These are phyloP conservation scores for Zenarchopterus dispar DNA, from an alignment of 2,797 vertebrate species.

Conservation along the genomic window DNA sequence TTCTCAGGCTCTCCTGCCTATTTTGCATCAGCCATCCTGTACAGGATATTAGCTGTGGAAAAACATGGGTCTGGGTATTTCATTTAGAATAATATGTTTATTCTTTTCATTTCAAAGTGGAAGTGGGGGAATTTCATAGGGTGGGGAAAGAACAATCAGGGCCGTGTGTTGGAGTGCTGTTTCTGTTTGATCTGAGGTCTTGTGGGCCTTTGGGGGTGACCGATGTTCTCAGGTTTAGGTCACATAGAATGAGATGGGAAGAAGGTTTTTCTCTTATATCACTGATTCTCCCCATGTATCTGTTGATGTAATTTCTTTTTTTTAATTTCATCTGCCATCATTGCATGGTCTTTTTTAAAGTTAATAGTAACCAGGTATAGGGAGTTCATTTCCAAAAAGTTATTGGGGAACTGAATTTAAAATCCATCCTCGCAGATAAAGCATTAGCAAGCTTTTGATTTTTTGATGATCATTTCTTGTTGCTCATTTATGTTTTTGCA, in stretches of 20 bases:
- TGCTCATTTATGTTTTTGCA: constrained; percentile 17
- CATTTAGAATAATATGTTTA: constrained; percentile 79
- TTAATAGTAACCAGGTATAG: constrained; percentile 26
- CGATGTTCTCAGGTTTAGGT: constrained; percentile 70
- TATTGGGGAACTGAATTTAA: constrained; percentile 20
- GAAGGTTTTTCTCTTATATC: constrained; percentile 38
- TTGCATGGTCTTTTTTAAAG: constrained; percentile 29
- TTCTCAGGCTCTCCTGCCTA: constrained; percentile 82
- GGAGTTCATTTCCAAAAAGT: constrained; percentile 10
- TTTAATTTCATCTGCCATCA: constrained; percentile 51
- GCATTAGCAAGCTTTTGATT: neutral
- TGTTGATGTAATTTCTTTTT: constrained; percentile 34
- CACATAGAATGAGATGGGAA: constrained; percentile 57
- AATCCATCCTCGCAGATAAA: no score
- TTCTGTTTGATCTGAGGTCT: constrained; percentile 73
- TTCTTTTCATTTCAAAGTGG: constrained; percentile 76
- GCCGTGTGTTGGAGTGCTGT: constrained; percentile 59
- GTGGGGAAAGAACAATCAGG: constrained; percentile 71
- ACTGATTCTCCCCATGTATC: constrained; percentile 35
- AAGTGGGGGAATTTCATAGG: constrained; percentile 49
- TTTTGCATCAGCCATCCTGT: constrained; percentile 75
- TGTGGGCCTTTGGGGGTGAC: constrained; percentile 56
- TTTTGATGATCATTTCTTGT: neutral
- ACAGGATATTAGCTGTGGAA: constrained; percentile 81
- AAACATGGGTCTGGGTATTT: constrained; percentile 72